Conservation (phyloP, 1,140 invertebrate species). For the Eufriesea mexicana region DNA sequence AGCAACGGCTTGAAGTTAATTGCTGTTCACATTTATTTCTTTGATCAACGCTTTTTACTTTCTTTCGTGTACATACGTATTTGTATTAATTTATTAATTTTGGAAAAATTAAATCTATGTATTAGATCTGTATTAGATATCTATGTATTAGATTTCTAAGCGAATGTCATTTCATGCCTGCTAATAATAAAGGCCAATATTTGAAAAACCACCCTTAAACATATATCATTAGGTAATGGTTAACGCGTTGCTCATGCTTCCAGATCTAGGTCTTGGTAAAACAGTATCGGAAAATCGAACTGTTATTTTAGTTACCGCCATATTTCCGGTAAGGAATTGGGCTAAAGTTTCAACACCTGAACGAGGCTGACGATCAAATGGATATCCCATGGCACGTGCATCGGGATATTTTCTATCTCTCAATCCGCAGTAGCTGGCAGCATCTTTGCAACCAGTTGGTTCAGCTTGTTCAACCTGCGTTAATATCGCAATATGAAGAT, state of each 20-base stretch:
- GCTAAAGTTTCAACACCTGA: constrained; percentile 70
- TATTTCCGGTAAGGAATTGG: constrained; percentile 78
- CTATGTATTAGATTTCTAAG: too few species aligned
- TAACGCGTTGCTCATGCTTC: constrained; percentile 55
- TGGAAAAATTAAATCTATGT: too few species aligned
- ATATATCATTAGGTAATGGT: constrained; percentile 14
- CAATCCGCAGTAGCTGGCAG: constrained; percentile 87
- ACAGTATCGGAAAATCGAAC: constrained; percentile 55
- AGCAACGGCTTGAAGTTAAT: too few species aligned
- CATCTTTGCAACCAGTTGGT: constrained; percentile 84
- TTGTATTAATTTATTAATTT: too few species aligned
- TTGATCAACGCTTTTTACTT: too few species aligned
- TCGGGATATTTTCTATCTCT: constrained; percentile 87
- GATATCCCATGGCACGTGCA: constrained; percentile 87
- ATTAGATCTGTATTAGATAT: too few species aligned
- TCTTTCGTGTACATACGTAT: too few species aligned
- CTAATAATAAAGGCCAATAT: too few species aligned
- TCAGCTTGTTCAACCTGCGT: constrained; percentile 84
- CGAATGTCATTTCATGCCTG: too few species aligned
- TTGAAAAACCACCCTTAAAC: neutral
- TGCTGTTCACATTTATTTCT: too few species aligned
- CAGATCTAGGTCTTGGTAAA: constrained; percentile 31
- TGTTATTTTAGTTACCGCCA: constrained; percentile 72
- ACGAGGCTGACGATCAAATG: constrained; percentile 84
- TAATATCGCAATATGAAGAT: too few species aligned